A percentile compares a stretch with the other conserved stretches of the same genome.
Evolutionary conservation across 2,888 invertebrate genomes (phyloP).

Genomic region (Trimorus sp.): DNA sequence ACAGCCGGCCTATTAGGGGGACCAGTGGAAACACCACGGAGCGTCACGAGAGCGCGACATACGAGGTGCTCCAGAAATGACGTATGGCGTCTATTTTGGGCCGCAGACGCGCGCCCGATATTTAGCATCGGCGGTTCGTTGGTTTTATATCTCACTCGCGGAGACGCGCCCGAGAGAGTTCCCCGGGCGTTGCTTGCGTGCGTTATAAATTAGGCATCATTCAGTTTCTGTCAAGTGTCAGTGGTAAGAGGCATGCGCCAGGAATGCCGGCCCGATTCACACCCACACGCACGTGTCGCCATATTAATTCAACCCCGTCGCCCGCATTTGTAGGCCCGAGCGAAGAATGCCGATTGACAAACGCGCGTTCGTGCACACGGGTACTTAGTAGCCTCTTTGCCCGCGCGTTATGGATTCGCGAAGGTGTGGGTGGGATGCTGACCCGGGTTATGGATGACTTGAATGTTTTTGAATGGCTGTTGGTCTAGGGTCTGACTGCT

Average conservation of each 20-base stretch:
- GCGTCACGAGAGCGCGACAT: conserved; percentile 64
- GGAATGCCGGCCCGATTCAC: conserved; percentile 60
- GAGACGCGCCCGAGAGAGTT: conserved; percentile 31
- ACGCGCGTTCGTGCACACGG: conserved; percentile 37
- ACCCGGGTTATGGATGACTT: conserved; percentile 1
- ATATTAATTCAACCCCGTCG: conserved; percentile 58
- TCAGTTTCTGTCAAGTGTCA: conserved; percentile 76
- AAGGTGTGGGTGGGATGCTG: too few species aligned
- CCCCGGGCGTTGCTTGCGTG: conserved; percentile 47
- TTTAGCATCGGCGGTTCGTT: conserved; percentile 71
- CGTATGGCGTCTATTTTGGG: conserved; percentile 78
- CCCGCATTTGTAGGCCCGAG: conserved; percentile 41
- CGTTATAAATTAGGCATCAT: conserved; percentile 81
- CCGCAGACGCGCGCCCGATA: conserved; percentile 79
- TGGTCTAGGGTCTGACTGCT: too few species aligned
- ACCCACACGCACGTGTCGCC: conserved; percentile 57
- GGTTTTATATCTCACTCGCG: conserved; percentile 53
- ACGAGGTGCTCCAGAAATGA: conserved; percentile 74
- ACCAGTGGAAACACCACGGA: conserved; percentile 67
- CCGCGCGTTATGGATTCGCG: conserved; percentile 19
- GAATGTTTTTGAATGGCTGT: too few species aligned
- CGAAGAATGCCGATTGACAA: conserved; percentile 50
- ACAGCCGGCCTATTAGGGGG: conserved; percentile 79
- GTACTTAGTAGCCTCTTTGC: conserved; percentile 45
- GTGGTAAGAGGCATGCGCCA: conserved; percentile 69